Conservation (phyloP, 2,888 invertebrate species). For the Ypsolopha scabrella region DNA sequence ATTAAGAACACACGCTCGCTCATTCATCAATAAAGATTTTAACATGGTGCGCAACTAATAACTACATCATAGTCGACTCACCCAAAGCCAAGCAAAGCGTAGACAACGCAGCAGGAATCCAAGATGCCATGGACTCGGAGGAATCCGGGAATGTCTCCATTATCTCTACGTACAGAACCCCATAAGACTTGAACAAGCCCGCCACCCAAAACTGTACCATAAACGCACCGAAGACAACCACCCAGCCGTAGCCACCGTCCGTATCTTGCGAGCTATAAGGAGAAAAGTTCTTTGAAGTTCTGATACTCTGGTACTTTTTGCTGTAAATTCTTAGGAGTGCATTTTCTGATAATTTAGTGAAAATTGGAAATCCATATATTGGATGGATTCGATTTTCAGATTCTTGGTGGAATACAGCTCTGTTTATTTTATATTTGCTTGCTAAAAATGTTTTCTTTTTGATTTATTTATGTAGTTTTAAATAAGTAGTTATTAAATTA, state of each 20-base stretch:
- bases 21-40: neutral
- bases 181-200: constrained; percentile 84
- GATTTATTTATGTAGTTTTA: too few relatives aligned
- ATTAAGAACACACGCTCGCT: neutral
- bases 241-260: constrained; percentile 84
- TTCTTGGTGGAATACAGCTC: too few relatives aligned
- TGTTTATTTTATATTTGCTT: too few relatives aligned
- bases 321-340: too few relatives aligned
- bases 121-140: constrained; percentile 80
- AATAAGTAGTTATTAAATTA: too few relatives aligned
- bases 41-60: neutral
- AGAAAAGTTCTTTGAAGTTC: too few relatives aligned
- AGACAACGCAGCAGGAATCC: constrained; percentile 84
- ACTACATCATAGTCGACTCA: constrained; percentile 30
- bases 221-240: constrained; percentile 81
- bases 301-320: too few relatives aligned
- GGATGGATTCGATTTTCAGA: too few relatives aligned
- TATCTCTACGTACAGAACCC: constrained; percentile 83
- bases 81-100: constrained; percentile 81
- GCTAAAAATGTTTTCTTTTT: too few relatives aligned
- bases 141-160: constrained; percentile 83
- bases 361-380: too few relatives aligned
- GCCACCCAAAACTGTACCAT: constrained; percentile 87
- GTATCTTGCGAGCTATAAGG: constrained; percentile 27
- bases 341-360: too few relatives aligned